phyloP scores from a whole-genome alignment of 1,140 invertebrate genomes.

The Coboldia fuscipes region DNA sequence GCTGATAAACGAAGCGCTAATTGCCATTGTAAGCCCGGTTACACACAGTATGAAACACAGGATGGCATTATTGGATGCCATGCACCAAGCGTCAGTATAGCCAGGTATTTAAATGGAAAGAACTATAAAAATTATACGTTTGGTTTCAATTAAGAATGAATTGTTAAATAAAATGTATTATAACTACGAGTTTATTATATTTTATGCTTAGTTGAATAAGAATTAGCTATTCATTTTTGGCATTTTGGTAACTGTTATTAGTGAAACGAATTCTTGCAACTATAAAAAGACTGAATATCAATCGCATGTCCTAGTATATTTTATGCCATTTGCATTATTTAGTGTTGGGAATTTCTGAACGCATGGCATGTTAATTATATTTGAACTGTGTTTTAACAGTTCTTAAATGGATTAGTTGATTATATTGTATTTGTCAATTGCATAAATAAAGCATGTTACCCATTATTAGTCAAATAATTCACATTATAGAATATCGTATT shows the following conservation, averaged over 20 bases:
- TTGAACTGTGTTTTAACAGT: slow-evolving; percentile 15
- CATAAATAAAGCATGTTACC: too few species aligned
- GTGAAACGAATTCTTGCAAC: too few species aligned
- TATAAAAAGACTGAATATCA: too few species aligned
- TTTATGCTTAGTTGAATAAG: too few species aligned
- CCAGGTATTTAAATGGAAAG: slow-evolving; percentile 28
- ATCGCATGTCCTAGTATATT: neutral
- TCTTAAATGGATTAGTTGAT: slow-evolving; percentile 5
- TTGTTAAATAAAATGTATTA: too few species aligned
- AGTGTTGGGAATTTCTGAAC: slow-evolving; percentile 1
- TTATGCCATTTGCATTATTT: neutral
- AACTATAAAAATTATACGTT: slow-evolving; percentile 6
- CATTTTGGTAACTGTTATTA: too few species aligned
- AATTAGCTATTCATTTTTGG: too few species aligned
- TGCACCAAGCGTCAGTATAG: slow-evolving; percentile 26
- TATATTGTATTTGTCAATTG: too few species aligned
- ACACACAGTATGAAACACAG: slow-evolving; percentile 21
- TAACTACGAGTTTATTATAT: too few species aligned
- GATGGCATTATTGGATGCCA: slow-evolving; percentile 16
- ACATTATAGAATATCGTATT: too few species aligned
- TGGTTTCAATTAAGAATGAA: too few species aligned
- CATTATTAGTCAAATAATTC: too few species aligned
- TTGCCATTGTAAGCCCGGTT: slow-evolving; percentile 52
- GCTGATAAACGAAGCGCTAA: slow-evolving; percentile 22
- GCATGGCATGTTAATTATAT: slow-evolving; percentile 9